Evolutionary conservation across 2,797 vertebrate genomes (phyloP).

Genomic region (Rhinogobio ventralis): DNA sequence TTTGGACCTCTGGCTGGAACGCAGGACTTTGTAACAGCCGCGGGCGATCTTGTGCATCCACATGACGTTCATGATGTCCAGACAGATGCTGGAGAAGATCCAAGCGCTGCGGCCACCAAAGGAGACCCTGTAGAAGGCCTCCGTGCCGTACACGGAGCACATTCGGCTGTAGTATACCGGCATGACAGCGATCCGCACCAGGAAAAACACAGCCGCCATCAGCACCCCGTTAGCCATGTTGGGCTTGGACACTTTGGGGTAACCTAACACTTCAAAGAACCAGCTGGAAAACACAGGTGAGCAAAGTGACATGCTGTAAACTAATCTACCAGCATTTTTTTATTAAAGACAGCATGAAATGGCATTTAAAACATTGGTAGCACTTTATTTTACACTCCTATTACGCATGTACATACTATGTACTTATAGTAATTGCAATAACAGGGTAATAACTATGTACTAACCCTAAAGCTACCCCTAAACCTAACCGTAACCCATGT

Average conservation of each 20-base stretch:
- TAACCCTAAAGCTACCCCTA: too few relatives aligned
- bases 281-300: slow-evolving; percentile 84
- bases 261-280: slow-evolving; percentile 97
- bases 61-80: slow-evolving; percentile 98
- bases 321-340: background rate
- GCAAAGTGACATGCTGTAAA: slow-evolving; percentile 41
- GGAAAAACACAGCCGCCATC: slow-evolving; percentile 93
- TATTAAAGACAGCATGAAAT: background rate
- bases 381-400: too few relatives aligned
- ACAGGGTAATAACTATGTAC: too few relatives aligned
- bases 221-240: slow-evolving; percentile 94
- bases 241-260: slow-evolving; percentile 88
- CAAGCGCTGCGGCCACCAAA: slow-evolving; percentile 86
- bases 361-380: background rate
- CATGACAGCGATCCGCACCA: slow-evolving; percentile 92
- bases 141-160: slow-evolving; percentile 87
- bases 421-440: too few relatives aligned
- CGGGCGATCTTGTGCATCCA: slow-evolving; percentile 98
- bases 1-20: slow-evolving; percentile 79
- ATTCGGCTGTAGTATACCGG: slow-evolving; percentile 88
- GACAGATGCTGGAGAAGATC: slow-evolving; percentile 87
- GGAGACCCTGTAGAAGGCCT: slow-evolving; percentile 87
- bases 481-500: too few relatives aligned
- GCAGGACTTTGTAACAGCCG: slow-evolving; percentile 92
- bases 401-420: too few relatives aligned